phyloP scores from a whole-genome alignment of 2,888 invertebrate genomes.

The Watsonalla cultraria region DNA sequence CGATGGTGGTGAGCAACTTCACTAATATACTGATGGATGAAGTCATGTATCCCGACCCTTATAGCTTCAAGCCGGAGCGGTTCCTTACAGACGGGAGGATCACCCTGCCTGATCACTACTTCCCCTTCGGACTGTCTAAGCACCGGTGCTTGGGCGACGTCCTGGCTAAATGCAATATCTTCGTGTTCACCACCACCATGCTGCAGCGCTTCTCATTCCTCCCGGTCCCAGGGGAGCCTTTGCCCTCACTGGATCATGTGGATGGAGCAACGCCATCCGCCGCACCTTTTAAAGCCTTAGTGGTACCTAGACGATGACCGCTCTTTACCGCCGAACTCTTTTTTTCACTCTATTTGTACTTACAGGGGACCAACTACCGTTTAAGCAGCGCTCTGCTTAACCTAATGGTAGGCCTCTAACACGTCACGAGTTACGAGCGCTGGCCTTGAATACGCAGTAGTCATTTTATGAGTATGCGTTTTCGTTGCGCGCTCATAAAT shows the following conservation, averaged over 20 bases:
- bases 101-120: conserved; percentile 81
- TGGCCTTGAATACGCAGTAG: too few species aligned
- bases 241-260: conserved; percentile 82
- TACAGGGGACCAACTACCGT: too few species aligned
- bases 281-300: conserved; percentile 83
- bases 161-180: conserved; percentile 86
- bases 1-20: conserved; percentile 88
- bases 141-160: conserved; percentile 90
- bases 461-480: too few species aligned
- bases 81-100: conserved; percentile 82
- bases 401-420: too few species aligned
- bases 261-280: conserved; percentile 90
- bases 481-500: too few species aligned
- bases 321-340: too few species aligned
- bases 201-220: conserved; percentile 86
- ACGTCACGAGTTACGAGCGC: too few species aligned
- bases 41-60: conserved; percentile 82
- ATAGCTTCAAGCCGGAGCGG: conserved; percentile 86
- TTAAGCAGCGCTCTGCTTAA: too few species aligned
- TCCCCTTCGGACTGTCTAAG: conserved; percentile 88
- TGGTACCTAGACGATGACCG: conserved; percentile 64
- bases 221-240: conserved; percentile 79
- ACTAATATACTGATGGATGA: conserved; percentile 85
- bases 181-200: conserved; percentile 85
- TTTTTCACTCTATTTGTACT: too few species aligned